Conservation (phyloP, 2,888 invertebrate species). For the Sepiola atlantica region DNA sequence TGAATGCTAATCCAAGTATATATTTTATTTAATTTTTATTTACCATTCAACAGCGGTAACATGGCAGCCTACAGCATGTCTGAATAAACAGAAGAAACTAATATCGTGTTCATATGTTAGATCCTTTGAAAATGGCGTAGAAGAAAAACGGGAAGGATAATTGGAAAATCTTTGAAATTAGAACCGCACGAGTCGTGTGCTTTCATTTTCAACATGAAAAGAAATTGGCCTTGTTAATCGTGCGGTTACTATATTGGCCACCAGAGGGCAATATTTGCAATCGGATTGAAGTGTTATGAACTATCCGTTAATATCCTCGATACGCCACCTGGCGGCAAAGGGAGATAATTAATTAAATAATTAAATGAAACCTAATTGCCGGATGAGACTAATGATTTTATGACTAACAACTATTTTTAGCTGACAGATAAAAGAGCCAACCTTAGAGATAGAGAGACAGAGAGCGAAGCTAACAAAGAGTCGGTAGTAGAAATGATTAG, state of each 20-base stretch:
- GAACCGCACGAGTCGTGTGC: not conserved
- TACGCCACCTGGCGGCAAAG: not conserved
- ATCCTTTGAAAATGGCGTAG: not conserved
- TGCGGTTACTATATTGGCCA: not conserved
- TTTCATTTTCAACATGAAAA: not conserved
- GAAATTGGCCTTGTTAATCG: not conserved
- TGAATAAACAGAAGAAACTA: not conserved
- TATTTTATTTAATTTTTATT: not conserved
- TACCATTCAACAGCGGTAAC: not conserved
- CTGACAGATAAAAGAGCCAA: not conserved
- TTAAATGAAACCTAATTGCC: not conserved
- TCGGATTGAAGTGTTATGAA: not conserved
- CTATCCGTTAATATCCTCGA: not conserved
- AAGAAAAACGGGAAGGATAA: not conserved
- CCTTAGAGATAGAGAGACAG: not conserved
- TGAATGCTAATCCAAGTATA: no score
- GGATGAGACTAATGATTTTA: not conserved
- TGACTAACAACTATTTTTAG: not conserved
- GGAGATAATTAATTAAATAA: slow-evolving; percentile 12
- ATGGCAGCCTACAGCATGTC: not conserved
- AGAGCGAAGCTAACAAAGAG: no score
- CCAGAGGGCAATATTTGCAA: not conserved
- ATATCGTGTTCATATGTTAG: not conserved
- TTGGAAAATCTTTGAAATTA: not conserved
- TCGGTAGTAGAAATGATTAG: no score